Base-by-base conservation (phyloP, 2,113 vertebrate genomes). In the Romanogobio albipinnatus region DNA sequence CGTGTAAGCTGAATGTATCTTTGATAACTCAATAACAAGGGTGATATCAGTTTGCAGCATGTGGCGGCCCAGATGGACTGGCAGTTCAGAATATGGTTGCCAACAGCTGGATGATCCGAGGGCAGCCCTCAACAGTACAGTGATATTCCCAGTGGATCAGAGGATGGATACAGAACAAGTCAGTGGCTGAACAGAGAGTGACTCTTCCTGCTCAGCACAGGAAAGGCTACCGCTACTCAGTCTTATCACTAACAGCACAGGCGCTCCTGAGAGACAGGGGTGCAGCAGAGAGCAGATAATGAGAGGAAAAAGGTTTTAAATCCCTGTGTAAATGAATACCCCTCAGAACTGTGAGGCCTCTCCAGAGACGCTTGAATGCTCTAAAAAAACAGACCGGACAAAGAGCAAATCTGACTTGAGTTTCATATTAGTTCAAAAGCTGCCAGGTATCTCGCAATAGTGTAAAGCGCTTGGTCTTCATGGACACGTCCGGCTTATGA, bases 181-280 rank as follows among this genome's bases (percentile, higher is more conserved):
- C 85, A 88, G 86, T 81, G 84, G 85, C 90, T 82, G 75, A 82
- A 84, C 85, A 76, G 86, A 77, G 82, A 87, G 85, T 58, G 80
- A 88, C 88, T 88, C 90, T 93, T 94, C 93, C 94, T 93, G 92
- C 89, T 39, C 91, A 91, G 74, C 4, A 91, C 73, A 92, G 93
- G 93, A 94, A 93, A 91, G 89, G 90, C 93, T 93, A 93, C 93
- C 77, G 89, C 91, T 79, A 89, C 89, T 91, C 90, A 87, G 87
- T 87, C 90, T 94, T 95, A 94, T 94, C 93, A 76, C 89, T 91
- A 88, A 86, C 76, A 81, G 91, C 92, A 92, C 91, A 93, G 91
- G 86, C 91, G 22, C 85, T 76, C 26, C 49, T 13, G 84, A 81
- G 86, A 83, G 90, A 90, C 64, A 47, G 26, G 43, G 51, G 14